phyloP scores from a whole-genome alignment of 23 tunicate genomes.

The Trididemnum clinides region DNA sequence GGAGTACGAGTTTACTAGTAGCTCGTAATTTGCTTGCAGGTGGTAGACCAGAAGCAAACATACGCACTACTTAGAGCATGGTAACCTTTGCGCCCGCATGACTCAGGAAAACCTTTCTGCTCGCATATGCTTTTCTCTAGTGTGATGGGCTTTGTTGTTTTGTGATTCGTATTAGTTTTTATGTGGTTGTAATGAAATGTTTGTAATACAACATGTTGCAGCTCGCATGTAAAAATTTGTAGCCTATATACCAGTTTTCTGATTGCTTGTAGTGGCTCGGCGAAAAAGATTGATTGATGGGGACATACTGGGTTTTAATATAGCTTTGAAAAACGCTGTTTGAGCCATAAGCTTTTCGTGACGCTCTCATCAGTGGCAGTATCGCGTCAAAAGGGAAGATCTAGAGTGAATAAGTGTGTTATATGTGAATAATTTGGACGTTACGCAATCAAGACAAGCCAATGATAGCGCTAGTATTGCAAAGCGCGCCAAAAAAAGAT shows the following conservation, averaged over 20 bases:
- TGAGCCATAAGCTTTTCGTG: too few relatives aligned
- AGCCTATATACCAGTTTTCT: background rate
- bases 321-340: too few relatives aligned
- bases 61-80: background rate
- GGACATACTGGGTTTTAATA: too few relatives aligned
- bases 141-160: background rate
- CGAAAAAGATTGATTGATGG: too few relatives aligned
- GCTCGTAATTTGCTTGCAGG: slow-evolving; percentile 20
- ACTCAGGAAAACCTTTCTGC: slow-evolving; percentile 7
- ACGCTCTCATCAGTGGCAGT: too few relatives aligned
- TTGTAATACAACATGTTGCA: background rate
- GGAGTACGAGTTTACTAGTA: slow-evolving; percentile 7
- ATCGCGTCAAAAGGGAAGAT: too few relatives aligned
- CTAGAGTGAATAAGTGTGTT: too few relatives aligned
- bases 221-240: too few relatives aligned
- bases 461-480: too few relatives aligned
- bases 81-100: slow-evolving; percentile 1
- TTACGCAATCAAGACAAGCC: too few relatives aligned
- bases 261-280: background rate
- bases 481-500: too few relatives aligned
- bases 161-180: background rate
- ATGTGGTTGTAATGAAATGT: background rate
- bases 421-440: too few relatives aligned
- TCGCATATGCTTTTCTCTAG: slow-evolving; percentile 20
- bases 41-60: slow-evolving; percentile 8